Base-by-base conservation (phyloP, 2,888 invertebrate genomes). In the Dynastes grantii region DNA sequence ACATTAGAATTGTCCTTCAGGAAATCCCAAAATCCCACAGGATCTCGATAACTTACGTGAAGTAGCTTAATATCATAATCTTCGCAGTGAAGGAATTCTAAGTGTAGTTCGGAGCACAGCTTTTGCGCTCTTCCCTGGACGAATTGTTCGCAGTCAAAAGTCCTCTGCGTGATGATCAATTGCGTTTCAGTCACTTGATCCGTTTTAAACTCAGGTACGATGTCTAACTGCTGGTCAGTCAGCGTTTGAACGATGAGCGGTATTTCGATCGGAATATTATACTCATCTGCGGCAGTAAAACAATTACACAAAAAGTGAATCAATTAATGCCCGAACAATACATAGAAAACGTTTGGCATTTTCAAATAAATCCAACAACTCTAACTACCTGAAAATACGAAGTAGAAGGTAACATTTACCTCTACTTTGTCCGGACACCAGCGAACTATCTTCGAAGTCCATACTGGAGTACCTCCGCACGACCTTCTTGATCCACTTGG, bases 91-190 rank as follows among this genome's bases (percentile, higher is more conserved):
- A 88, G 83, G 82, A 88, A 89, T 81, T 88, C 86, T 58, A 89
- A 81, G 73, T 88, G 85, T 37, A 87, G 85, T 79, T 89, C 89
- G 1, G 85, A 80, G 82, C 89, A 89, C 70, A 89, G 79, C 80
- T 87, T 86, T 81, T 89, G 88, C n/a, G 89, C 88, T 75, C 87
- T 84, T 78, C 87, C 85, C 83, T 89, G 89, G 78, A 89, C 87
- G 82, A 89, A 89, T 80, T 89, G 89, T 83, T 89, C 89, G 81
- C 88, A 88, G 83, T 89, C 89, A 78, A 89, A 88, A 4, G 89
- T 88, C 82, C 88, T 84, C 82, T 89, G 89, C 32, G 87, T 88
- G 22, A 89, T 86, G 77, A 89, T 87, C 55, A 89, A 82, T 80
- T 89, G 89, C 81, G 88, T 87, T 84, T 89, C 89, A 71, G 86